Conservation (phyloP, 2,113 vertebrate species). For the Pycnonotus jocosus region DNA sequence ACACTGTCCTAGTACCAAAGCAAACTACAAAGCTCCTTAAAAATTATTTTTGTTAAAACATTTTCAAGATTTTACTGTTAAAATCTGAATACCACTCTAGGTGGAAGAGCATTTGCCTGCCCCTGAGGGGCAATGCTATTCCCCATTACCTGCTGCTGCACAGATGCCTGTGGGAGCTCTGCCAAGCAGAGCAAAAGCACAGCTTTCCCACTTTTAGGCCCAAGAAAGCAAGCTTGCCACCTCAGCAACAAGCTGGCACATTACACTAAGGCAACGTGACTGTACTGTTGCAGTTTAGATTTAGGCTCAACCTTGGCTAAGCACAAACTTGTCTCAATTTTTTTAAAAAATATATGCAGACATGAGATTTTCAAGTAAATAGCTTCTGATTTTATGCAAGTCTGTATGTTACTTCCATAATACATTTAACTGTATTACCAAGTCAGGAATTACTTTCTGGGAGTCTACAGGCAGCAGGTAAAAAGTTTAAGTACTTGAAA, state of each 20-base stretch:
- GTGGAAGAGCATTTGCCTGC: neutral
- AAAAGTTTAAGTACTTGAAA: neutral
- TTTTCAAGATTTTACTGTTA: neutral
- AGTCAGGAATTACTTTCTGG: neutral
- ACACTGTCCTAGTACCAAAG: neutral
- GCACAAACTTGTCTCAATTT: rapidly evolving
- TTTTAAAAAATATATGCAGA: rapidly evolving
- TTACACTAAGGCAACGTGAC: no score
- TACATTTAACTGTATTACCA: neutral
- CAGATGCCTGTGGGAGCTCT: no score
- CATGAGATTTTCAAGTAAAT: neutral
- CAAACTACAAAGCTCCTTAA: neutral
- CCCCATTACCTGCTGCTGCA: rapidly evolving
- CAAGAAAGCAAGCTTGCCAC: neutral
- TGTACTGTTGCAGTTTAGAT: neutral
- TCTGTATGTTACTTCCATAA: neutral
- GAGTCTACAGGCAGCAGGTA: neutral
- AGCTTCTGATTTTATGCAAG: neutral
- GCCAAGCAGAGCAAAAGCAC: neutral
- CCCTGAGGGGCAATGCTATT: neutral
- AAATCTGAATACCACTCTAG: neutral
- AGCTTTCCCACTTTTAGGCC: neutral
- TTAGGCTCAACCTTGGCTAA: neutral
- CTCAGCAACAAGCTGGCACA: neutral
- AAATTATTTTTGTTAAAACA: neutral